Evolutionary conservation across 2,113 vertebrate genomes (phyloP), one percentile per base, ranked within the genome.

Genomic region (Aix galericulata): DNA sequence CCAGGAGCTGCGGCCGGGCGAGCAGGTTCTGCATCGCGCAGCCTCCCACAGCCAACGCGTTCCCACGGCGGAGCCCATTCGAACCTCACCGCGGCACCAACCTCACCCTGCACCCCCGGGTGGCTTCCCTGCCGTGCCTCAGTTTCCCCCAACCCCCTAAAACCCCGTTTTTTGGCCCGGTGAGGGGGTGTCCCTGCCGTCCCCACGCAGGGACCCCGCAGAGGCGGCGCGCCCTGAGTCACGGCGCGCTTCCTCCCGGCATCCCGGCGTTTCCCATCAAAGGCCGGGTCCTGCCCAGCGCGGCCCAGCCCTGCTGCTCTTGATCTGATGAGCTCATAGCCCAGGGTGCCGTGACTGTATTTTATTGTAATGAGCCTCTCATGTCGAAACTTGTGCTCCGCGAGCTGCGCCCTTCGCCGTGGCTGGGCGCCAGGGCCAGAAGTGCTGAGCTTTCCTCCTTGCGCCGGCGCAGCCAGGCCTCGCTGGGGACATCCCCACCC

Each of bases 301-400:
- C 83, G 42, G 94, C 94, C 93, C 93, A 27, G 91, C 95, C 89
- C 96, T 83, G 73, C 91, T 36, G 88, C 16, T 6, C 92, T 56
- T 7, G 53, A 74, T 60, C 89, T 34, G 94, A 20, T 94, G 91
- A 95, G 96, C 95, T 92, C 94, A 87, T n/a, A 63, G 94, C 94
- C 96, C 96, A 44, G 81, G 87, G 64, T 71, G 96, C 93, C 11
- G 3, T 74, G 93, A 86, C 93, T 95, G 17, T 36, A 11, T 62
- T 92, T 79, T 31, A 82, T n/a, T 86, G 82, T 91, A 94, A 96
- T 95, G 91, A 87, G 40, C 29, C 40, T 32, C 71, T 95, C 96
- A 0, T 94, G 95, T 94, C 5, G 79, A 25, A 89, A 94, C 94
- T 86, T 29, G 86, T 1, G 38, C 75, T 38, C 6, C 1, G 5